Evolutionary conservation across 1,140 invertebrate genomes (phyloP), one percentile per base, ranked within the genome.

Genomic region (Musca domestica): DNA sequence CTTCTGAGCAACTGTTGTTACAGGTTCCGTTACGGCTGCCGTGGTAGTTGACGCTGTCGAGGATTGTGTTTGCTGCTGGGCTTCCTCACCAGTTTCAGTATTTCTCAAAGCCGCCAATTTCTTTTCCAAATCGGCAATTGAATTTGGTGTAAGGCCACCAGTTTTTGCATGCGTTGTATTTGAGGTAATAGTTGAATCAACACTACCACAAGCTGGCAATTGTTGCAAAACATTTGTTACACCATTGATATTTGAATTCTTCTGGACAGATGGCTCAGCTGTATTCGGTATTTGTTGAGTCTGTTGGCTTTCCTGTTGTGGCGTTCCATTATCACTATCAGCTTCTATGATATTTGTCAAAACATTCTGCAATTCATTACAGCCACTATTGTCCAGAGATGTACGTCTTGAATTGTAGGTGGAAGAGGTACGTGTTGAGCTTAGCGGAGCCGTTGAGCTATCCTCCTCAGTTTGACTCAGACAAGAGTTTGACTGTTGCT

Each of bases 341-440:
- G 17, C 69, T 30, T 78, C 79, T 20, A 74, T 73, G 51, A 75
- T 64, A 63, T 70, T 75, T 7, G 77, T 19, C 6, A 73, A 54
- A 6, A 77, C 69, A 70, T 76, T 23, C 47, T 75, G 77, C 52
- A 78, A 69, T 63, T 80, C 78, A 22, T 75, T 78, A 22, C 72
- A 72, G 48, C 76, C 63, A 67, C 77, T 78, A 64, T 78, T 81
- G 67, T 81, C 80, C 27, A 81, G 71, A 14, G 80, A 81, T 22
- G 80, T 80, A 12, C 80, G 73, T 3, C 80, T 73, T 15, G 80
- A 81, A 64, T 78, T 81, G 61, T 81, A 81, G 0, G 80, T 74
- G 19, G 80, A 81, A 1, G 78, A 80, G 27, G 78, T 74, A 20
- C 78, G 71, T n/a, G 78, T 71, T 22, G 77, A 80, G 20, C 71